Evolutionary conservation across 2,888 invertebrate species (phyloP).

Genomic region (Cepaea hortensis): DNA sequence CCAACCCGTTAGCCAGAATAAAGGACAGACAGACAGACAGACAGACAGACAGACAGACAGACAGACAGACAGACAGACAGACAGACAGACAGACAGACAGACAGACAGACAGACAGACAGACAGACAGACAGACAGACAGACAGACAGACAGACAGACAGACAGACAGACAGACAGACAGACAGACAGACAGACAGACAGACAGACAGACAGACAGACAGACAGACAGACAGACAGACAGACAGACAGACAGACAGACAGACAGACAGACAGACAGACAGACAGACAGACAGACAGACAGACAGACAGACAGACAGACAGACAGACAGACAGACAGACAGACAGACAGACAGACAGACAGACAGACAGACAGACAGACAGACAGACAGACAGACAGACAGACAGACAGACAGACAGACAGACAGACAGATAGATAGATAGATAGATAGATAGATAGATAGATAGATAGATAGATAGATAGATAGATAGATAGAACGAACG

Average conservation of each 20-base stretch:
- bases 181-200: not conserved
- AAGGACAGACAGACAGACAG: too few relatives aligned
- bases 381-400: not conserved
- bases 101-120: too few relatives aligned
- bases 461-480: too few relatives aligned
- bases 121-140: too few relatives aligned
- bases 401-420: not conserved
- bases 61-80: too few relatives aligned
- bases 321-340: conserved; percentile 31
- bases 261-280: conserved; percentile 26
- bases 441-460: too few relatives aligned
- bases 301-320: conserved; percentile 24
- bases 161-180: not conserved
- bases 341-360: conserved; percentile 30
- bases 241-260: conserved; percentile 26
- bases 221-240: conserved; percentile 14
- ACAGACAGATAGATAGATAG: too few relatives aligned
- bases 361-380: conserved; percentile 29
- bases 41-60: too few relatives aligned
- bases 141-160: not conserved
- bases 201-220: not conserved
- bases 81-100: too few relatives aligned
- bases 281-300: conserved; percentile 1
- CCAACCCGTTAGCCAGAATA: too few relatives aligned
- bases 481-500: too few relatives aligned